These are phyloP conservation scores for Drosophila gaucha DNA, from an alignment of 2,888 invertebrate genomes.

Conservation along the genomic window DNA sequence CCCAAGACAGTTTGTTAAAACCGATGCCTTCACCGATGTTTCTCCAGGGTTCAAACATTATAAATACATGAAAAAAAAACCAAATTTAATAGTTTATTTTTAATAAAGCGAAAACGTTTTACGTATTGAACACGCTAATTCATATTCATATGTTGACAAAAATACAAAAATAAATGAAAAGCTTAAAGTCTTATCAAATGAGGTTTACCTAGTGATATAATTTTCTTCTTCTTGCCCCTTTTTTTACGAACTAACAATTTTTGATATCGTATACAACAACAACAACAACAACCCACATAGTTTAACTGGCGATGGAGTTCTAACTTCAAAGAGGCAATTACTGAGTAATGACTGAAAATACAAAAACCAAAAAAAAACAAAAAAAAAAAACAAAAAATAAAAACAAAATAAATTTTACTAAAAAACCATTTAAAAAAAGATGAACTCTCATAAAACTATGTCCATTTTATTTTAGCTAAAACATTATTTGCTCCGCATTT, in stretches of 20 bases:
- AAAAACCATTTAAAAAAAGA: slow-evolving; percentile 43
- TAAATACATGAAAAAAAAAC: not conserved
- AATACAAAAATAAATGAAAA: slow-evolving; percentile 33
- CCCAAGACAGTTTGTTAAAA: slow-evolving; percentile 26
- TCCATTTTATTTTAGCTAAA: slow-evolving; percentile 78
- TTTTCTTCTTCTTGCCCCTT: slow-evolving; percentile 75
- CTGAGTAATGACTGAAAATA: slow-evolving; percentile 86
- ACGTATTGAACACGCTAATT: slow-evolving; percentile 44
- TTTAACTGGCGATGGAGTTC: slow-evolving; percentile 98
- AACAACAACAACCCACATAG: slow-evolving; percentile 85
- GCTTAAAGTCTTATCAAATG: slow-evolving; percentile 66
- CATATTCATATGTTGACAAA: slow-evolving; percentile 50
- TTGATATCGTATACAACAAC: slow-evolving; percentile 76
- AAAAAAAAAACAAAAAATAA: slow-evolving; percentile 21
- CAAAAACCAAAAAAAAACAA: slow-evolving; percentile 45
- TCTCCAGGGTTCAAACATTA: slow-evolving; percentile 3
- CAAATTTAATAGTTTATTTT: slow-evolving; percentile 19
- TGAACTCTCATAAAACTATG: slow-evolving; percentile 58
- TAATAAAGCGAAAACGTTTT: slow-evolving; percentile 30
- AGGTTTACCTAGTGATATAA: slow-evolving; percentile 70
- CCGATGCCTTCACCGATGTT: slow-evolving; percentile 65
- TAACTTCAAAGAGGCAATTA: slow-evolving; percentile 98
- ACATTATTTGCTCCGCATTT: slow-evolving; percentile 81
- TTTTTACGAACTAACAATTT: slow-evolving; percentile 72
- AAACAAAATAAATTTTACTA: slow-evolving; percentile 36